Evolutionary conservation across 2,113 vertebrate genomes (phyloP).

Genomic region (Silurus meridionalis): DNA sequence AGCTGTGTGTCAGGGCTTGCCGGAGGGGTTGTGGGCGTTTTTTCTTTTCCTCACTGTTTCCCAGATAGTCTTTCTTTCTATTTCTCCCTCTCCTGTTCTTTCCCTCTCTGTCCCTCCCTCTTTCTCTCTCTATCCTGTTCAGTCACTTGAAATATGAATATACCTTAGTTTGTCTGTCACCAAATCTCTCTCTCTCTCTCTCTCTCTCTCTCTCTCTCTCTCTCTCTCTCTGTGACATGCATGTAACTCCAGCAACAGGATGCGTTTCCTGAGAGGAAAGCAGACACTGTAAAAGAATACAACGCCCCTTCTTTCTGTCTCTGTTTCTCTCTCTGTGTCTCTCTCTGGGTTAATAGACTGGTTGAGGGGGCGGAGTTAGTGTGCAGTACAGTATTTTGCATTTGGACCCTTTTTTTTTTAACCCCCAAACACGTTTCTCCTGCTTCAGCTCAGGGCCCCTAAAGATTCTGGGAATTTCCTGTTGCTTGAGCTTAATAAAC

Average conservation of each 20-base stretch:
- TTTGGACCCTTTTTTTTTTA: constrained; percentile 30
- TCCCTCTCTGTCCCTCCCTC: background rate
- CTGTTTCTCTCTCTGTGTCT: constrained; percentile 49
- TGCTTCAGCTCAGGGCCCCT: constrained; percentile 59
- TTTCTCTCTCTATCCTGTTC: constrained; percentile 43
- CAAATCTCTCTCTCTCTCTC: constrained; percentile 29
- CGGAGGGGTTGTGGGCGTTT: constrained; percentile 35
- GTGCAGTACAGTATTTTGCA: background rate
- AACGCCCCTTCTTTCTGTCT: constrained; percentile 60
- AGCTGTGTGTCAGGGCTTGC: constrained; percentile 35
- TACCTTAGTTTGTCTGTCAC: background rate
- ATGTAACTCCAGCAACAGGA: constrained; percentile 83
- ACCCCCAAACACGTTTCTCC: constrained; percentile 17
- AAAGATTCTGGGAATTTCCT: constrained; percentile 80
- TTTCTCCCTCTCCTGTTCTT: background rate
- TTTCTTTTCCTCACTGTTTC: constrained; percentile 10
- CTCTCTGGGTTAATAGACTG: constrained; percentile 29
- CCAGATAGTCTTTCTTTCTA: background rate
- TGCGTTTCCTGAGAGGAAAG: constrained; percentile 96
- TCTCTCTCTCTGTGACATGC: constrained; percentile 71
- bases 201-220: constrained; percentile 37
- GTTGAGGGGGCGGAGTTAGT: background rate
- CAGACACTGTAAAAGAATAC: constrained; percentile 73
- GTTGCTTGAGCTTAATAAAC: constrained; percentile 77
- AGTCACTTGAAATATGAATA: constrained; percentile 12